Base-by-base conservation (phyloP, 2,797 vertebrate genomes). In the Florisuga fusca region DNA sequence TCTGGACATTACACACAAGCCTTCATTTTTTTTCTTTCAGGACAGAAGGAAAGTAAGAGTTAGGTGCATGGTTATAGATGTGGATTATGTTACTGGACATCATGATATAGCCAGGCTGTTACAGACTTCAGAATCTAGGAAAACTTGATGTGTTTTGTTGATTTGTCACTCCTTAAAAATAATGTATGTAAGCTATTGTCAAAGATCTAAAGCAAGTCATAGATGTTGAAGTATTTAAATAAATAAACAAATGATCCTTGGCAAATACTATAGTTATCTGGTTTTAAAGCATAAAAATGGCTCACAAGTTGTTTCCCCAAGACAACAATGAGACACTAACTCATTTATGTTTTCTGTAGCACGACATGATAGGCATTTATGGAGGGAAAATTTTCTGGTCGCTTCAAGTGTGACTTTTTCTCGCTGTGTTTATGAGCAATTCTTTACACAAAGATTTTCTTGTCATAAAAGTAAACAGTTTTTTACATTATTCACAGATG, bases 191-290 rank as follows among this genome's bases (percentile, higher is more conserved):
- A 89, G 62, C 90, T 84, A 75, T 66, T 93, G 67, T 68, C 34
- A 92, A 87, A 64, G 78, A 79, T 34, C 43, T 66, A 84, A 78
- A 79, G 63, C n/a, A 86, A 86, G 57, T 62, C 46, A 43, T 50
- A 78, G 57, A 33, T 66, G 33, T 29, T 77, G 31, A 62, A 84
- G 25, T 51, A 22, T 84, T 93, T 78, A 76, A 95, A 87, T 22
- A 80, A 94, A 86, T 78, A 90, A 93, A 93, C 5, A n/a, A 89
- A 51, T 69, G 43, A 95, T 92, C 82, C 16, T 79, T 87, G 34
- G 25, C 20, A 89, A 93, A 86, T 79, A 25, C 62, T 87, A 7
- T 15, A 38, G 20, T 25, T 62, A 19, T 68, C 12, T 93, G 81
- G 10, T 7, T 92, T 90, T 82, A 72, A 90, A 84, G 23, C 16